Conservation (phyloP, 2,113 vertebrate species). For the western clawed frog (Xenopus tropicalis) region UCB_Xtro_10.0 CM004451.2:22302501-22303000, state of each 20-base stretch:
- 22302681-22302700: not conserved
- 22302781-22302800: conserved; percentile 2
- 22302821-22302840: conserved; percentile 28
- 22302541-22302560: too few species aligned
- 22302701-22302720: not conserved
- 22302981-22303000: conserved; percentile 33
- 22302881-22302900: conserved; percentile 37
- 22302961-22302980: conserved; percentile 22
- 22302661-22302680: conserved; percentile 2
- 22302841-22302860: conserved; percentile 30
- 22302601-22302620: too few species aligned
- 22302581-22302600: too few species aligned
- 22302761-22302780: not conserved
- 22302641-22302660: not conserved
- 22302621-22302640: too few species aligned
- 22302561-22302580: too few species aligned
- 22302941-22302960: conserved; percentile 10
- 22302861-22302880: conserved; percentile 13
- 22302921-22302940: conserved; percentile 40
- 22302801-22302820: conserved; percentile 15
- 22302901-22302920: conserved; percentile 29
- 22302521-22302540: not conserved
- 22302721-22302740: not conserved
- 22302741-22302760: conserved; percentile 3
- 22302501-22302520: too few species aligned